phyloP scores from a whole-genome alignment of 2,888 invertebrate genomes.

The Peribatodes rhomboidaria region DNA sequence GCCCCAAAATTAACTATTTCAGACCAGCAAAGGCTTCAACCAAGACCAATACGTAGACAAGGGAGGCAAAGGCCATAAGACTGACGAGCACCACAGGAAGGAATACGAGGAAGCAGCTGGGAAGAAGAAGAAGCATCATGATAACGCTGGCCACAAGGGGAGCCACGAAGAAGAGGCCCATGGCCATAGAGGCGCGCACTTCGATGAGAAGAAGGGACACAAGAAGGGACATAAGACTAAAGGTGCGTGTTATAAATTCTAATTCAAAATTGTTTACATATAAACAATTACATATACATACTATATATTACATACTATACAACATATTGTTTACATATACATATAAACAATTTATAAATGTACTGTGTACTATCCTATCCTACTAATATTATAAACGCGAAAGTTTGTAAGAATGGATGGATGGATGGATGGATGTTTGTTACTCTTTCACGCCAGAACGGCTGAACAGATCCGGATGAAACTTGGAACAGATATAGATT shows the following conservation, averaged over 20 bases:
- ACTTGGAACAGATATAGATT: too few species aligned
- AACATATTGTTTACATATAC: too few species aligned
- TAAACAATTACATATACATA: too few species aligned
- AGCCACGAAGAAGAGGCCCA: slow-evolving; percentile 89
- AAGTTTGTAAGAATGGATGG: too few species aligned
- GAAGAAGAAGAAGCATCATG: slow-evolving; percentile 88
- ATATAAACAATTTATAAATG: too few species aligned
- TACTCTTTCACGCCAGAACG: too few species aligned
- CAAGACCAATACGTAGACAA: slow-evolving; percentile 87
- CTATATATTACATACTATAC: too few species aligned
- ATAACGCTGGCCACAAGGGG: slow-evolving; percentile 88
- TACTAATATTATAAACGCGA: too few species aligned
- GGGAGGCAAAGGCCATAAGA: slow-evolving; percentile 86
- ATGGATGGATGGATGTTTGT: too few species aligned
- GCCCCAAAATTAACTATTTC: slow-evolving; percentile 47
- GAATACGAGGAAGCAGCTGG: slow-evolving; percentile 88
- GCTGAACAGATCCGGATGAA: too few species aligned
- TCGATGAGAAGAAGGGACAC: slow-evolving; percentile 91
- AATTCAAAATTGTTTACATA: too few species aligned
- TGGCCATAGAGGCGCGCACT: slow-evolving; percentile 89
- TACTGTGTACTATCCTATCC: too few species aligned
- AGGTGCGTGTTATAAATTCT: slow-evolving; percentile 66
- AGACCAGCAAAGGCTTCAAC: slow-evolving; percentile 86
- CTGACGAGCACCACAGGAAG: slow-evolving; percentile 86
- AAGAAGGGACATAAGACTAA: slow-evolving; percentile 92